These are phyloP conservation scores for Pelvicachromis taeniatus DNA, from an alignment of 2,113 vertebrate genomes.

Conservation along the genomic window DNA sequence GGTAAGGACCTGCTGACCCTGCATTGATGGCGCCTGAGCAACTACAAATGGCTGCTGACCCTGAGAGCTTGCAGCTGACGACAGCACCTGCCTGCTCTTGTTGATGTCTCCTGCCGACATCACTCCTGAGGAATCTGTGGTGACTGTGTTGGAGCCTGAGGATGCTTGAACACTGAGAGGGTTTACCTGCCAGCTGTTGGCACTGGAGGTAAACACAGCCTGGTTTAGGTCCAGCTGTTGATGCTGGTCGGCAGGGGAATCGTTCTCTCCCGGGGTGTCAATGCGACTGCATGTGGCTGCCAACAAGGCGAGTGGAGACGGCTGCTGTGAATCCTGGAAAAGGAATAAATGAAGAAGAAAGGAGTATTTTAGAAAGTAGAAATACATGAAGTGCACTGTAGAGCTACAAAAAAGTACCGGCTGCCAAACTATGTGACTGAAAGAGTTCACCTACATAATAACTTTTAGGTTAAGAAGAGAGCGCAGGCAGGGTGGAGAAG, in stretches of 20 bases:
- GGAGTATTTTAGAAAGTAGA: neutral
- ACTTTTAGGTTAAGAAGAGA: neutral
- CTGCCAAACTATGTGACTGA: neutral
- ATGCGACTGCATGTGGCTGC: constrained; percentile 97
- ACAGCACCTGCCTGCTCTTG: constrained; percentile 76
- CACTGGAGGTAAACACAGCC: constrained; percentile 80
- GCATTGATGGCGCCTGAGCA: constrained; percentile 77
- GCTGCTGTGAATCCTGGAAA: constrained; percentile 87
- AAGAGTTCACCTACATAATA: neutral
- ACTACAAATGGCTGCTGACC: constrained; percentile 83
- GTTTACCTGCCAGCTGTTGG: constrained; percentile 93
- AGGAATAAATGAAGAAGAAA: neutral
- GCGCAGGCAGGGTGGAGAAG: neutral
- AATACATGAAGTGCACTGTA: neutral
- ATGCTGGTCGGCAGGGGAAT: constrained; percentile 76
- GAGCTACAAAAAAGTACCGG: neutral
- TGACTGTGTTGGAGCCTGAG: constrained; percentile 65
- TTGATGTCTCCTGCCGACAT: constrained; percentile 63
- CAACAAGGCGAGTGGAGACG: constrained; percentile 90
- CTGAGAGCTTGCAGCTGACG: constrained; percentile 42
- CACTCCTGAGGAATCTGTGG: constrained; percentile 71
- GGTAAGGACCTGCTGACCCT: constrained; percentile 89
- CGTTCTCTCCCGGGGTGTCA: constrained; percentile 88
- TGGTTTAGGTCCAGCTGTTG: constrained; percentile 81
- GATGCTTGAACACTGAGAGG: constrained; percentile 71